A percentile compares a stretch with the other conserved stretches of the same genome.
Conservation (phyloP, 1,140 invertebrate genomes). For the Drosophila tristis region DNA sequence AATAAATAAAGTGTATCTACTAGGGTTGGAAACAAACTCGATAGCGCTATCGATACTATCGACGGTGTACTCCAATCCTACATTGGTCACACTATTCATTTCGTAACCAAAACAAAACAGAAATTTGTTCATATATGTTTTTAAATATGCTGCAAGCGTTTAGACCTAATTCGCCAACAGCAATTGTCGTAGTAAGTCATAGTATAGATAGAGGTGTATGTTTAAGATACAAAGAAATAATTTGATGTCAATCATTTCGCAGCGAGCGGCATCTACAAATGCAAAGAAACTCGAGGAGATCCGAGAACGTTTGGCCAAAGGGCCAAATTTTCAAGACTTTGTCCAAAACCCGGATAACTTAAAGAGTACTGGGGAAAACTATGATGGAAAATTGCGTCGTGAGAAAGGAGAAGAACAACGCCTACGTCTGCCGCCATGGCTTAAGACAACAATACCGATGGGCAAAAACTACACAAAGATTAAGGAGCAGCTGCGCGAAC, state of each 20-base stretch:
- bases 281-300: conserved; percentile 85
- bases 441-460: conserved; percentile 97
- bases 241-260: conserved; percentile 12
- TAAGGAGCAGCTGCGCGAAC: conserved; percentile 93
- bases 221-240: no score
- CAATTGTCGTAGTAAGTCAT: conserved; percentile 19
- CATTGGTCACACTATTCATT: conserved; percentile 24
- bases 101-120: conserved; percentile 45
- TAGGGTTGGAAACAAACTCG: no score
- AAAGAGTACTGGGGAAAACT: conserved; percentile 86
- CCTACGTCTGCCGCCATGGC: conserved; percentile 96
- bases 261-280: conserved; percentile 66
- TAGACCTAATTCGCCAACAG: conserved; percentile 21
- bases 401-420: conserved; percentile 92
- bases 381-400: conserved; percentile 93
- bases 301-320: conserved; percentile 86
- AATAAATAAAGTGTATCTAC: no score
- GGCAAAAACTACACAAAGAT: conserved; percentile 93
- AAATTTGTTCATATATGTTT: neutral
- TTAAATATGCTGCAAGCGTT: conserved; percentile 21
- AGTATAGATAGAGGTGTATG: no score
- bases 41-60: no score
- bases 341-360: conserved; percentile 84
- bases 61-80: no score
- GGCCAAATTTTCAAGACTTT: conserved; percentile 88